phyloP scores from a whole-genome alignment of 2,888 invertebrate species.

The Tromatobia lineatoria region DNA sequence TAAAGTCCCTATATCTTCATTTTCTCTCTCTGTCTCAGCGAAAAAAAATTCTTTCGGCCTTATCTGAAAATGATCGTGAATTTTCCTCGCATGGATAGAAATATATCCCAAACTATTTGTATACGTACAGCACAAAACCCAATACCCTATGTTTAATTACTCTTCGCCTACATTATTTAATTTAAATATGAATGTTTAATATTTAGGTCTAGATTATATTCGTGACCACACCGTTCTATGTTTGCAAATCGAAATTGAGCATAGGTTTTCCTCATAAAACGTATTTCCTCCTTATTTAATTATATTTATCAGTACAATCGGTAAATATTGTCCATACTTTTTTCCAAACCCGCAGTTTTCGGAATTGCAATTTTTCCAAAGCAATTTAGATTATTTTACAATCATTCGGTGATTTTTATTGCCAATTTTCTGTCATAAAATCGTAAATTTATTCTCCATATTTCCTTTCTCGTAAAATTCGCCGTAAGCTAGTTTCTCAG shows the following conservation, averaged over 20 bases:
- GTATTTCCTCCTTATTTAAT: too few species aligned
- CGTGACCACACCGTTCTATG: constrained; percentile 34
- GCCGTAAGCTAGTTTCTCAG: not conserved
- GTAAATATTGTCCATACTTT: too few species aligned
- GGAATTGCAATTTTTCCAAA: too few species aligned
- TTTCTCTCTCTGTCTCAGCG: not conserved
- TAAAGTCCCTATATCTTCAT: not conserved
- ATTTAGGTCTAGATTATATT: constrained; percentile 48
- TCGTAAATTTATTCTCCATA: not conserved
- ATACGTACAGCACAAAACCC: constrained; percentile 30
- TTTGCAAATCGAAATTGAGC: constrained; percentile 36
- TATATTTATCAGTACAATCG: too few species aligned
- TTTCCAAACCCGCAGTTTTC: too few species aligned
- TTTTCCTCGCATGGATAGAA: constrained; percentile 33
- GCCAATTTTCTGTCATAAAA: not conserved
- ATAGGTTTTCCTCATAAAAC: constrained; percentile 21
- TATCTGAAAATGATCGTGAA: constrained; percentile 16
- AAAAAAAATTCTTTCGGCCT: not conserved
- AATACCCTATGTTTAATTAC: constrained; percentile 33
- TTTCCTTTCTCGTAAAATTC: not conserved
- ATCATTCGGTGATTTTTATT: not conserved
- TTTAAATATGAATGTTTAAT: constrained; percentile 48
- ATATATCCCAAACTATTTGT: constrained; percentile 22
- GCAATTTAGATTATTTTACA: too few species aligned
- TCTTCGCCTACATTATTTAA: constrained; percentile 42